A percentile compares a stretch with the other conserved stretches of the same genome.
Evolutionary conservation across 2,888 invertebrate species (phyloP).

Genomic region (Oxystoma pomonae): DNA sequence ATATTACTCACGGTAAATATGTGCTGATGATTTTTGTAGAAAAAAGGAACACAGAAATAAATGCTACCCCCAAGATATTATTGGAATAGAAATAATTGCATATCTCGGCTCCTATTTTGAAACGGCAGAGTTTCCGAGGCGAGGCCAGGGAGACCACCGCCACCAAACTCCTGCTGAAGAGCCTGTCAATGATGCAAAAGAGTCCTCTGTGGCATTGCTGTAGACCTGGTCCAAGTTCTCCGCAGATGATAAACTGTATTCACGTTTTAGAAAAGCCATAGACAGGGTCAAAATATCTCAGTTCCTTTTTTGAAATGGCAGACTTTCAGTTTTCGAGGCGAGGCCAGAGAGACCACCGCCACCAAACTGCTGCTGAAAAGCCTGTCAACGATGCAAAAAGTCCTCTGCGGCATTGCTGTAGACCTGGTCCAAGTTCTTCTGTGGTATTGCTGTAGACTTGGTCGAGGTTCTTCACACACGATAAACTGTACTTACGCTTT

Average conservation of each 20-base stretch:
- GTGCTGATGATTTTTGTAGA: too few species aligned
- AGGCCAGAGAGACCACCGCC: constrained; percentile 87
- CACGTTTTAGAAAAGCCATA: too few species aligned
- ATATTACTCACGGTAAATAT: too few species aligned
- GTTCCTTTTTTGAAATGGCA: constrained; percentile 97
- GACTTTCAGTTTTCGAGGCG: constrained; percentile 88
- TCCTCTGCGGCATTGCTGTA: constrained; percentile 83
- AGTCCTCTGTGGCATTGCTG: constrained; percentile 79
- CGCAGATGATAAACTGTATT: constrained; percentile 75
- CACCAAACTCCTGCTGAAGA: constrained; percentile 95
- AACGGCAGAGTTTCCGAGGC: constrained; percentile 91
- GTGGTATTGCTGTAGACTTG: constrained; percentile 83
- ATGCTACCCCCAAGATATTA: constrained; percentile 93
- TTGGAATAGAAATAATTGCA: constrained; percentile 94
- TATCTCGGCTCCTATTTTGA: constrained; percentile 96
- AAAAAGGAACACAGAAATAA: too few species aligned
- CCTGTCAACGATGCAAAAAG: constrained; percentile 88
- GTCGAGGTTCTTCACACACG: constrained; percentile 79
- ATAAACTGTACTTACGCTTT: constrained; percentile 81
- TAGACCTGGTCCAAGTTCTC: constrained; percentile 88
- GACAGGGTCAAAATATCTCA: too few species aligned
- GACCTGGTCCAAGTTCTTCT: constrained; percentile 84
- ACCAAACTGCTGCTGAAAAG: constrained; percentile 96
- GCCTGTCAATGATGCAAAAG: constrained; percentile 88
- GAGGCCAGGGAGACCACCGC: constrained; percentile 90